Percentiles rank a stretch among this genome's conserved stretches.
Conservation (phyloP, 37 sponge, comb jelly and placozoan genomes). For the Lycopodina hypogea region DNA sequence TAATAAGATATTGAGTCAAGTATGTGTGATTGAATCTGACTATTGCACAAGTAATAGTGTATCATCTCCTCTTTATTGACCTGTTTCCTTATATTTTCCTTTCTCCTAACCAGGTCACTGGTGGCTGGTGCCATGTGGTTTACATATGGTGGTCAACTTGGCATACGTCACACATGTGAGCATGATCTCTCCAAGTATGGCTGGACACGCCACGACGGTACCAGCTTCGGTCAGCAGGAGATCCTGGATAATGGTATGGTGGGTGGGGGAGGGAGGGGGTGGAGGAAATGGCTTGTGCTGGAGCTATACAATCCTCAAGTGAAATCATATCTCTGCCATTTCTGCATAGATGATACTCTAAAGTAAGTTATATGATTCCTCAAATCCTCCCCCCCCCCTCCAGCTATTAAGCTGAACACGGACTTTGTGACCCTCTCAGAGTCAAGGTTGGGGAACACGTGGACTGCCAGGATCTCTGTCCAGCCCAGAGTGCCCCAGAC, state of each 20-base stretch:
- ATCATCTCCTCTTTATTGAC: not conserved
- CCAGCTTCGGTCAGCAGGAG: constrained; percentile 67
- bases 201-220: constrained; percentile 77
- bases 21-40: not conserved
- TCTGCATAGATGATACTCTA: too few species aligned
- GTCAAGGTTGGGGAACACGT: constrained; percentile 39
- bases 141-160: constrained; percentile 33
- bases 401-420: constrained; percentile 26
- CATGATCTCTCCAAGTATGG: constrained; percentile 63
- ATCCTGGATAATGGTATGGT: constrained; percentile 62
- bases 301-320: too few species aligned
- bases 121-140: constrained; percentile 73
- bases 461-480: constrained; percentile 47
- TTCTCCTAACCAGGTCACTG: constrained; percentile 30
- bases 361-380: too few species aligned
- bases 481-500: constrained; percentile 8
- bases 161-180: constrained; percentile 75
- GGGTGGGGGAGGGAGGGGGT: too few species aligned
- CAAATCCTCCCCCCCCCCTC: not conserved
- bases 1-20: too few species aligned
- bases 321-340: not conserved
- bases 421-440: constrained; percentile 26
- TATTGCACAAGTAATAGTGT: too few species aligned
- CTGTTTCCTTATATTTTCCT: not conserved
- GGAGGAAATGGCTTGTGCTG: not conserved